Conservation (phyloP, 2,888 invertebrate species). For the Lymantria dispar region DNA sequence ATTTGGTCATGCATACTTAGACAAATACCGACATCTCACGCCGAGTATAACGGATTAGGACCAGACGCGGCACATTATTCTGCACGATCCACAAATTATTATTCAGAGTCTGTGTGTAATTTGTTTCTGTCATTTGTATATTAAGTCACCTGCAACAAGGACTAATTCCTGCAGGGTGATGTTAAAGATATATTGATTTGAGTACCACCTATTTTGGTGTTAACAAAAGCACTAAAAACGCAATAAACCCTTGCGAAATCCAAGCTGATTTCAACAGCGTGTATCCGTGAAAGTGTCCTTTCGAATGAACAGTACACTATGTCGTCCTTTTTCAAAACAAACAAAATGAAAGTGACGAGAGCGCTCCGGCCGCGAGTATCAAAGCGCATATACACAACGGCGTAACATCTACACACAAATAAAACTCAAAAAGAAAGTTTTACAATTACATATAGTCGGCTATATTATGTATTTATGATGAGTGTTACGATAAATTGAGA, state of each 20-base stretch:
- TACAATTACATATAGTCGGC: not conserved
- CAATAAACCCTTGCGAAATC: conserved; percentile 7
- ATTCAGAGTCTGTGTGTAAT: too few species aligned
- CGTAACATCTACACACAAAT: not conserved
- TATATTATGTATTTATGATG: not conserved
- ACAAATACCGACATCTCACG: too few species aligned
- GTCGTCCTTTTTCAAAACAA: conserved; percentile 20
- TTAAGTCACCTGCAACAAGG: too few species aligned
- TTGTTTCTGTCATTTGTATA: too few species aligned
- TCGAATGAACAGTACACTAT: not conserved
- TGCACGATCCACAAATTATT: too few species aligned
- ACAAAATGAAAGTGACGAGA: conserved; percentile 17
- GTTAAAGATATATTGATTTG: too few species aligned
- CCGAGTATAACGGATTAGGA: too few species aligned
- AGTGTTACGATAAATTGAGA: not conserved
- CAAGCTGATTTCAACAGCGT: conserved; percentile 7
- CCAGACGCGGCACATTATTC: too few species aligned
- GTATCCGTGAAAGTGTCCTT: conserved; percentile 17
- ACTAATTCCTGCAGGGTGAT: too few species aligned
- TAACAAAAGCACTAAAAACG: not conserved
- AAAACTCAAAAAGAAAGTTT: conserved; percentile 10
- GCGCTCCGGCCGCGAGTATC: not conserved
- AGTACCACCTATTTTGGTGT: too few species aligned
- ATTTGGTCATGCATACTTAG: too few species aligned
- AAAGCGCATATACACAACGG: too few species aligned